phyloP scores from a whole-genome alignment of 2,113 vertebrate genomes.

The Erpornis zantholeuca region DNA sequence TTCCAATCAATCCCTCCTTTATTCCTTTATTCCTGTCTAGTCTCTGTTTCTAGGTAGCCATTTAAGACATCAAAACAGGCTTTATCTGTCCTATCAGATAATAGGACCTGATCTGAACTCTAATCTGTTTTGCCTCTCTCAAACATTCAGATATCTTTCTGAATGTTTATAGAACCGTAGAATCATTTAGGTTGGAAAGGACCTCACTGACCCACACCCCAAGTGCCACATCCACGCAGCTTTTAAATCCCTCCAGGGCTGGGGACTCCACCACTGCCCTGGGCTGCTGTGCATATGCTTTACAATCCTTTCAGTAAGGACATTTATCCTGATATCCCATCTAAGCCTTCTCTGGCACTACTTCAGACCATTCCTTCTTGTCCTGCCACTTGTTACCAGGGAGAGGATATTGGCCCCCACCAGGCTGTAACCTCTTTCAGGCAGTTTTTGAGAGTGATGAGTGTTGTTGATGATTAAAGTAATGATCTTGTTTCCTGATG shows the following conservation, averaged over 20 bases:
- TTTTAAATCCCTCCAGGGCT: not conserved
- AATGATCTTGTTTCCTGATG: not conserved
- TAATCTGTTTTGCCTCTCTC: rapidly evolving
- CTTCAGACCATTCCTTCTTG: no score
- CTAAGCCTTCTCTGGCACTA: not conserved
- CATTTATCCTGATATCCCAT: not conserved
- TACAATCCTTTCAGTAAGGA: not conserved
- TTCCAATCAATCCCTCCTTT: no score
- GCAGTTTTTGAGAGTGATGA: not conserved
- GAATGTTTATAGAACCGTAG: not conserved
- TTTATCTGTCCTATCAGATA: not conserved
- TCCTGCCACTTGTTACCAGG: not conserved
- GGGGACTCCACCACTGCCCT: no score
- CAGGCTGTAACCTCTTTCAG: not conserved
- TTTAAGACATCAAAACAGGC: no score
- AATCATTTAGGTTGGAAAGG: not conserved
- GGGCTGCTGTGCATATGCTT: not conserved
- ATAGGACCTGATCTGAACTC: not conserved
- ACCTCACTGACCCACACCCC: no score
- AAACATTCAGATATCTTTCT: not conserved
- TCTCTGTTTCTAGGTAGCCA: no score
- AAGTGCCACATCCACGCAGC: rapidly evolving
- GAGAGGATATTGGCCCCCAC: not conserved
- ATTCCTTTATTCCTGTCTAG: no score
- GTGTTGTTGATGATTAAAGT: not conserved